Evolutionary conservation across 1,140 invertebrate genomes (phyloP).

Genomic region (Bombus cullumanus): DNA sequence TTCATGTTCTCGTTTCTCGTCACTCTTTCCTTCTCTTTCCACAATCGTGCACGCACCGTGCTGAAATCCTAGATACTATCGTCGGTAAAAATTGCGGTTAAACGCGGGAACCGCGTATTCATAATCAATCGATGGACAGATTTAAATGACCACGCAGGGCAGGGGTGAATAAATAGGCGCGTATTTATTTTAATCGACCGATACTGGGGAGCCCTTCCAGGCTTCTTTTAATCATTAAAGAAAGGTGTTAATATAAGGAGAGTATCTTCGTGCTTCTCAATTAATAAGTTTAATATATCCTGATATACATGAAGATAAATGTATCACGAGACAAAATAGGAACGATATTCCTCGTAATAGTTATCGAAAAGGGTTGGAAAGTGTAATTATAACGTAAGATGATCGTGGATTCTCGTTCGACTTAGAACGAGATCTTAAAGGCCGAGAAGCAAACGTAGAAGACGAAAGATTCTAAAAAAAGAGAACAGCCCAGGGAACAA

Average conservation of each 20-base stretch:
- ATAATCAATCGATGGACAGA: conserved; percentile 24
- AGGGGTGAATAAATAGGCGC: background rate
- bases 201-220: conserved; percentile 2
- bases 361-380: background rate
- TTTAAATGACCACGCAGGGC: background rate
- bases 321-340: no score
- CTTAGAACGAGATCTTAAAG: background rate
- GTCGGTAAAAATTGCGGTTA: background rate
- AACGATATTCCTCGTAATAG: background rate
- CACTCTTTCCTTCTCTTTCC: background rate
- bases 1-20: background rate
- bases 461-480: conserved; percentile 65
- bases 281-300: background rate
- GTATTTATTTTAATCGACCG: conserved; percentile 37
- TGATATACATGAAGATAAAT: background rate
- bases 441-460: conserved; percentile 26
- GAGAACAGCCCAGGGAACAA: conserved; percentile 60
- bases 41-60: background rate
- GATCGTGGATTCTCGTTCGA: background rate
- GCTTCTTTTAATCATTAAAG: background rate
- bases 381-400: background rate
- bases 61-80: background rate
- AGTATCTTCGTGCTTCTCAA: background rate
- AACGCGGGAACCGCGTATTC: background rate
- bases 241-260: background rate